Evolutionary conservation across 2,797 vertebrate genomes (phyloP), one percentile per base, ranked within the genome.

Genomic region (Rhinatrema bivittatum): DNA sequence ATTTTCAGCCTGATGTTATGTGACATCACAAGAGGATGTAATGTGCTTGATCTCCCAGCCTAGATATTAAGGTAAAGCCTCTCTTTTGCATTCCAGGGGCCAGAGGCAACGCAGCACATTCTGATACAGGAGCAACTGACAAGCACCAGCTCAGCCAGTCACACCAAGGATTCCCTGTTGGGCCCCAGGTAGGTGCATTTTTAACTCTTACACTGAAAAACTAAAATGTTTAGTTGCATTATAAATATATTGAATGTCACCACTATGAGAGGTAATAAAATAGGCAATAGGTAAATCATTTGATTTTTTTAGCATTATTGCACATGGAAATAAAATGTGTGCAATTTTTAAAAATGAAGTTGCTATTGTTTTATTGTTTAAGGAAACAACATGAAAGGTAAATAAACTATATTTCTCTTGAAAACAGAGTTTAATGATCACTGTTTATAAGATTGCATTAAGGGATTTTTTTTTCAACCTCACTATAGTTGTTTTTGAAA

Each of bases 101-200:
- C 72, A 89, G 89, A 73, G 93, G 89, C 65, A 93, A 87, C 62
- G 76, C 87, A 2, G 75, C 79, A 50, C 77, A 89, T 50, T 85
- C 91, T 43, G 91, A 97, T 41, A 58, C 86, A 12, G 90, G 86
- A 72, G 83, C 90, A 25, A 81, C 87, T 45, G 93, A 98, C 48
- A 92, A 88, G 54, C 87, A 88, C 63, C 90, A 89, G 16, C 68
- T 89, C 53, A 77, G 82, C 50, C 93, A 93, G 66, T 75, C 88
- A 33, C 95, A 96, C 54, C 87, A 89, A 14, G 62, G 86, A 0
- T 98, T 91, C 64, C 74, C 91, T 3, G 81, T 96, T 64, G 95
- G 91, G 56, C 90, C 91, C 60, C 95, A 98, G 91, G 95, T 98
- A 49, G 77, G 89, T 82, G 53, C 52, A 37, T 55, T 50, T 55